A percentile compares a stretch with the other conserved stretches of the same genome.
Evolutionary conservation across 2,888 invertebrate species (phyloP).

Genomic region (Mesorhabditis spiculigera): DNA sequence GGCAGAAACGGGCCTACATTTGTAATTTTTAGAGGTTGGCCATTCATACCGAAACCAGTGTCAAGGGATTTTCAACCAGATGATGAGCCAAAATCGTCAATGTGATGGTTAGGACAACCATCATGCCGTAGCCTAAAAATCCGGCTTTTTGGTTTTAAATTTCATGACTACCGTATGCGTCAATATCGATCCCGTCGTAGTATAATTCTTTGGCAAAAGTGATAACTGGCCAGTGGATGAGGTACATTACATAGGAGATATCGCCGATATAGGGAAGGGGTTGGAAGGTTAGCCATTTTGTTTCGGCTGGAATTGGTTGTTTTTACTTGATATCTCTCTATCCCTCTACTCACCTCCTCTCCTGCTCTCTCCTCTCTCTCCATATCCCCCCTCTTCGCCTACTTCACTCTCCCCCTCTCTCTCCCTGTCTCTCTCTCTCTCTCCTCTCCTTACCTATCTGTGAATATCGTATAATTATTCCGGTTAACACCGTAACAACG

Average conservation of each 20-base stretch:
- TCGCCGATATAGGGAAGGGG: slow-evolving; percentile 7
- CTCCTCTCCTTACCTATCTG: no score
- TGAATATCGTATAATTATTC: no score
- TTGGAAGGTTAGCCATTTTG: neutral
- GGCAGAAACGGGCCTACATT: no score
- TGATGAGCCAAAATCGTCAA: neutral
- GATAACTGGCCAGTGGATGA: slow-evolving; percentile 10
- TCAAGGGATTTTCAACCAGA: neutral
- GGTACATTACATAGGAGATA: slow-evolving; percentile 5
- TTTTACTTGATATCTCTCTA: no score
- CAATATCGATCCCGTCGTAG: neutral
- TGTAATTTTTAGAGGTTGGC: no score
- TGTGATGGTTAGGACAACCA: neutral
- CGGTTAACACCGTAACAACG: no score
- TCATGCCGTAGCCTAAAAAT: slow-evolving; percentile 1
- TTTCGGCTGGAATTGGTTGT: neutral
- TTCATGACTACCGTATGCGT: neutral
- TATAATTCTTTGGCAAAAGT: neutral
- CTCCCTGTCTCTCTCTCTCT: no score
- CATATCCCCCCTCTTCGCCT: no score
- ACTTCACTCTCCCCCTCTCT: no score
- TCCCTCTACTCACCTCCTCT: no score
- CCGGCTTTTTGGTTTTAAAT: neutral
- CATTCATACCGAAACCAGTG: neutral
- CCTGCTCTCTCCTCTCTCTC: no score